A percentile compares a stretch with the other conserved stretches of the same genome.
phyloP scores from a whole-genome alignment of 1,140 invertebrate species.

The Drosophila ohnishii region DNA sequence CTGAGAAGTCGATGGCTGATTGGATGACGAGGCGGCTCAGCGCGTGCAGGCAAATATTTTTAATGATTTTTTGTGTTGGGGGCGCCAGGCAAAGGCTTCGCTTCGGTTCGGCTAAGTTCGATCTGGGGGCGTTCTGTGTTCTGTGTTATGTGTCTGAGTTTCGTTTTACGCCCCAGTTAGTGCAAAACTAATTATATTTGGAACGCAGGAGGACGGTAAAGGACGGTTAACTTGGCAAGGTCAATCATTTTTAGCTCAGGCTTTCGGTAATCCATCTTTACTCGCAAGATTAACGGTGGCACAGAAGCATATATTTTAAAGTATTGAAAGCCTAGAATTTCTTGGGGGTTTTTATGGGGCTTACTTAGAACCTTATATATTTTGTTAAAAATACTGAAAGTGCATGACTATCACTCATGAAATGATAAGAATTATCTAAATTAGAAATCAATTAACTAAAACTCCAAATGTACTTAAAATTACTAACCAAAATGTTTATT shows the following conservation, averaged over 20 bases:
- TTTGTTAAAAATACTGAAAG: neutral
- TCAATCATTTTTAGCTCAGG: constrained; percentile 23
- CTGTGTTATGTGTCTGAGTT: constrained; percentile 43
- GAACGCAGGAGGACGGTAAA: constrained; percentile 13
- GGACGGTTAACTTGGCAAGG: constrained; percentile 17
- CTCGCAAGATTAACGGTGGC: constrained; percentile 1
- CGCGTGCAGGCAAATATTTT: constrained; percentile 79
- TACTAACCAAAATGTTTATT: constrained; percentile 12
- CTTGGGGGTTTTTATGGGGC: too few species aligned
- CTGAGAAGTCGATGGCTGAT: constrained; percentile 55
- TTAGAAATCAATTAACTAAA: neutral
- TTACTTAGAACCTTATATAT: neutral
- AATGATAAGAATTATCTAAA: neutral
- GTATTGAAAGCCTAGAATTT: neutral
- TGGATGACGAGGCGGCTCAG: constrained; percentile 76
- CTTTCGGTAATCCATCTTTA: constrained; percentile 12
- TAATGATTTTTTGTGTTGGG: constrained; percentile 66
- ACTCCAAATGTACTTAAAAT: neutral
- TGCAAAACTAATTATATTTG: constrained; percentile 75
- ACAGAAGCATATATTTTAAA: neutral
- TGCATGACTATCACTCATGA: neutral
- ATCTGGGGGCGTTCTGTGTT: constrained; percentile 40
- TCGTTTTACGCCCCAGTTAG: constrained; percentile 74
- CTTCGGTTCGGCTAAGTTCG: constrained; percentile 47
- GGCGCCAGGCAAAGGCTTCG: constrained; percentile 39